phyloP scores from a whole-genome alignment of 2,797 vertebrate species.

The Myiotriccus ornatus region DNA sequence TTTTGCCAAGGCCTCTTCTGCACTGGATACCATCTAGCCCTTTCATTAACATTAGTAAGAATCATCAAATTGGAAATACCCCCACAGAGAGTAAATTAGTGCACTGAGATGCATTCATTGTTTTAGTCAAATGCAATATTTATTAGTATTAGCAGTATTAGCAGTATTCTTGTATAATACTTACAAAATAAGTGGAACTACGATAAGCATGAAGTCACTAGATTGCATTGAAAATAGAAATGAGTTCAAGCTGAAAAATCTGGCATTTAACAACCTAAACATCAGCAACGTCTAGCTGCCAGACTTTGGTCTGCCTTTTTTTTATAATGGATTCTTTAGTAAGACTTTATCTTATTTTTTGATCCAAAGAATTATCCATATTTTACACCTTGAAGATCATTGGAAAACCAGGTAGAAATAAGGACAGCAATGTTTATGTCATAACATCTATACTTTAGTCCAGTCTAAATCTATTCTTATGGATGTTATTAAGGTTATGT shows the following conservation, averaged over 20 bases:
- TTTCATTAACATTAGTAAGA: constrained; percentile 45
- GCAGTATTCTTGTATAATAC: not conserved
- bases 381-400: not conserved
- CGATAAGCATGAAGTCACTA: not conserved
- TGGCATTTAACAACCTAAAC: not conserved
- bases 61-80: constrained; percentile 1
- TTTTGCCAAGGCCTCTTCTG: not conserved
- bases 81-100: not conserved
- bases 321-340: not conserved
- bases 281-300: not conserved
- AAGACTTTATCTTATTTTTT: not conserved
- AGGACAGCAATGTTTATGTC: not conserved
- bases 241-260: not conserved
- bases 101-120: constrained; percentile 7
- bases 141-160: not conserved
- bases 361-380: not conserved
- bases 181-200: constrained; percentile 5
- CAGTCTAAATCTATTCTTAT: not conserved
- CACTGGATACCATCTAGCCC: not conserved
- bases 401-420: not conserved
- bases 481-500: not conserved
- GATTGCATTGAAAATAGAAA: not conserved
- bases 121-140: constrained; percentile 20
- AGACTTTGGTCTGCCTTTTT: not conserved
- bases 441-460: not conserved